Base-by-base conservation (phyloP, 2,113 vertebrate genomes). In the Morone chrysops region DNA sequence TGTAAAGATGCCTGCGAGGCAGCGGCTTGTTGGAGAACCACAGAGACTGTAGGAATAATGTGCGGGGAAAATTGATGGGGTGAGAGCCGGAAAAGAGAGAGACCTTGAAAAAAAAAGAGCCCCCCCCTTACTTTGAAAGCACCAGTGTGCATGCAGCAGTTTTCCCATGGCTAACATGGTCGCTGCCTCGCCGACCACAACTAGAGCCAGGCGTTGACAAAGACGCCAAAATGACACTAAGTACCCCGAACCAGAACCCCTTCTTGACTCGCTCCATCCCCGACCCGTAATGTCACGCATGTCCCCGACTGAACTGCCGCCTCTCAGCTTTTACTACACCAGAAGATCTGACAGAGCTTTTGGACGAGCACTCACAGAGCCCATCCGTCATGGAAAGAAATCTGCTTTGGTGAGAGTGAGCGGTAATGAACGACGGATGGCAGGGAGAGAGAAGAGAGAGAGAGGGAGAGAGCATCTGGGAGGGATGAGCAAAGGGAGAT, bases 31-130 rank as follows among this genome's bases (percentile, higher is more conserved):
- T 66, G 56, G 53, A 70, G 79, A 85, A 80, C 81, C 79, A 45
- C 85, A 92, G 90, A 92, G 71, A 68, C 81, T 82, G 84, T 67
- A 85, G 90, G 81, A 91, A 89, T 86, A 84, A 90, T 85, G 86
- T 59, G 68, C 41, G 40, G 80, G 45, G 56, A 1, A 83, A 89
- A 87, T 50, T 85, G 84, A 87, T 88, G 77, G 81, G 72, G 75
- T 72, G 77, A 80, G 81, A 79, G 74, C 40, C 62, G 59, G 4
- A 80, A 56, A 85, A 77, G n/a, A 80, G 56, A 67, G 70, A 83
- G 76, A 81, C 70, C 70, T 70, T 86, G 79, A 67, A 69, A 56
- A 56, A 67, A 59, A 62, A 57, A 57, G 45, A 22, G 53, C 56
- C 56, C 81, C 74, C n/a, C 50, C 59, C 36, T n/a, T 4, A 6